Percentiles rank a stretch among this genome's conserved stretches.
These are phyloP conservation scores for Myotis pilosus DNA, from an alignment of 2,797 vertebrate genomes.

Conservation along the genomic window DNA sequence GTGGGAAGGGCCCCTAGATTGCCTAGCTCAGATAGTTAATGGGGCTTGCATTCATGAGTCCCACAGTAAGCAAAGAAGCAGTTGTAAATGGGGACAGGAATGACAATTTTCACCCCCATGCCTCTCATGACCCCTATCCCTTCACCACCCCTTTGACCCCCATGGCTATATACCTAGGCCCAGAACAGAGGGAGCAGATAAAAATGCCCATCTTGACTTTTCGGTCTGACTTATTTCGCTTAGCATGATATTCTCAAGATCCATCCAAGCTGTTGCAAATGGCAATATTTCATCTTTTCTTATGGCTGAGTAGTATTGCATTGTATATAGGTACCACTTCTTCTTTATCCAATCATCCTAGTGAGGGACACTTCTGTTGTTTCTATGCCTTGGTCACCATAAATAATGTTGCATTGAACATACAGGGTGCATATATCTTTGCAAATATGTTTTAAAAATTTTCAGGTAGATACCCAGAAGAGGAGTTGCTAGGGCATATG, in stretches of 20 bases:
- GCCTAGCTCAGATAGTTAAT: background rate
- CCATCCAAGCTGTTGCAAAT: background rate
- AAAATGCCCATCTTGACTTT: background rate
- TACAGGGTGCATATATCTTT: background rate
- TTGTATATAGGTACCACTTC: background rate
- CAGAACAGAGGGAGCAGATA: background rate
- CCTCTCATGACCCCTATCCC: background rate
- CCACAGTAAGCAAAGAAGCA: background rate
- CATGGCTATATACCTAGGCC: background rate
- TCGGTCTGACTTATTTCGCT: too few relatives aligned
- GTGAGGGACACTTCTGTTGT: background rate
- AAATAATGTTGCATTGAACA: background rate
- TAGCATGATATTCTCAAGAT: background rate
- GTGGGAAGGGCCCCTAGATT: background rate
- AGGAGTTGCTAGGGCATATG: background rate
- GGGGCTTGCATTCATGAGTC: background rate
- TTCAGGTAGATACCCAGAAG: background rate
- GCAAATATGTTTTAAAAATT: background rate
- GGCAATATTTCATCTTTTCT: background rate
- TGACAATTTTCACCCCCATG: background rate
- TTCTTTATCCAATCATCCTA: background rate
- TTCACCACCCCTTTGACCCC: too few relatives aligned
- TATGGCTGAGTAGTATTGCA: background rate
- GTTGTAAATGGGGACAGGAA: background rate
- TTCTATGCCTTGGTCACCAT: background rate